Evolutionary conservation across 2,888 invertebrate genomes (phyloP), one percentile per base, ranked within the genome.

Genomic region (Agriopis aurantiaria): DNA sequence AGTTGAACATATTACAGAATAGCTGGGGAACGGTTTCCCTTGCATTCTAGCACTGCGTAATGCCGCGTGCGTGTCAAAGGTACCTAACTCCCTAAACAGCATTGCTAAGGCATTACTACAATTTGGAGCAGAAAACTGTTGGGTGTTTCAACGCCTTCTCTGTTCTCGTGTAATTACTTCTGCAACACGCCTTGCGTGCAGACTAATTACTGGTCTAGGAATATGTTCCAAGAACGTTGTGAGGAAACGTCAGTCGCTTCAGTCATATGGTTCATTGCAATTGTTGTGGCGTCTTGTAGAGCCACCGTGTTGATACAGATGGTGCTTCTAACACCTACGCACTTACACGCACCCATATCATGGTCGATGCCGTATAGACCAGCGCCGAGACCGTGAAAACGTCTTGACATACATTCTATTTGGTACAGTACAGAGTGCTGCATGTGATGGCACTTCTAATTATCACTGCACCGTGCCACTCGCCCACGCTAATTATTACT

Each of bases 361-460:
- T 85, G 89, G 88, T 87, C 88, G 85, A 88, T 87, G 87, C 83
- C 65, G 70, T 63, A 60, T 82, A 85, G 85, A 87, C 80, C 79
- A 83, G 71, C 83, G 80, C 71, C 83, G 85, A 89, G 91, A 91
- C 91, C 91, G 91, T 91, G 90, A 93, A 91, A 90, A 89, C 86
- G 73, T 78, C 89, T 90, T 91, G 92, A 91, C 92, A 91, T 84
- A 93, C 88, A 90, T 93, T 87, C 78, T 85, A 87, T 88, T 80
- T 87, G 81, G 89, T 87, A 88, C 90, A 83, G 78, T 87, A 88
- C 90, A 83, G 78, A 85, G 85, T 80, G 85, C 75, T 86, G 90
- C 88, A 88, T 88, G 86, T 86, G 90, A 92, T 92, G 88, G 87
- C 88, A 90, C 92, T 91, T 91, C 91, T 91, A 91, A 93, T 93